Percentiles rank a stretch among this genome's conserved stretches.
phyloP scores from a whole-genome alignment of 2,888 invertebrate species.

The Drosophila mettleri region DNA sequence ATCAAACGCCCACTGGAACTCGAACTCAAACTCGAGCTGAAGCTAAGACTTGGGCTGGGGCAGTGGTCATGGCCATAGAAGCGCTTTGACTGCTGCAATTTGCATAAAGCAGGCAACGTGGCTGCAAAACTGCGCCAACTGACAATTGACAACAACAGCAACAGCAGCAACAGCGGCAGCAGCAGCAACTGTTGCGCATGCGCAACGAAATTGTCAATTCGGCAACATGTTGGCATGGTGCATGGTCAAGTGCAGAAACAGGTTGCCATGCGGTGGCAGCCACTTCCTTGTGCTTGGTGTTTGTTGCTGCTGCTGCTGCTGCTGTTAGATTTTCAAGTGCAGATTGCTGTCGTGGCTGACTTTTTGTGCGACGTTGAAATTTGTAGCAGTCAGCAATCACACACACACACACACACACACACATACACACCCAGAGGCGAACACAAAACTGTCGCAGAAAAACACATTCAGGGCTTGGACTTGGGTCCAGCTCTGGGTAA shows the following conservation, averaged over 20 bases:
- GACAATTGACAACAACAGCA: conserved; percentile 77
- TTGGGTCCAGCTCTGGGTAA: conserved; percentile 50
- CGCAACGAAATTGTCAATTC: conserved; percentile 77
- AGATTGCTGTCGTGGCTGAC: conserved; percentile 69
- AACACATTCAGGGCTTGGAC: conserved; percentile 23
- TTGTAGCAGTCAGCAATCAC: conserved; percentile 76
- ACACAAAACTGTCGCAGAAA: conserved; percentile 52
- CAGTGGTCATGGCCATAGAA: conserved; percentile 47
- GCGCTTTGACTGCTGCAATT: conserved; percentile 64
- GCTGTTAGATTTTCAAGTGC: conserved; percentile 66
- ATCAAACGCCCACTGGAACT: conserved; percentile 81
- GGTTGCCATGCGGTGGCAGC: conserved; percentile 67
- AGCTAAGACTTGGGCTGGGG: conserved; percentile 14
- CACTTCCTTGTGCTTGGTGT: conserved; percentile 64
- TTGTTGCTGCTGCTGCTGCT: conserved; percentile 58
- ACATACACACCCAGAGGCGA: conserved; percentile 26
- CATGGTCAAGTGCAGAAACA: conserved; percentile 82
- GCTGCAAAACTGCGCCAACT: conserved; percentile 49
- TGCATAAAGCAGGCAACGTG: conserved; percentile 72
- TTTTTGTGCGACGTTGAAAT: conserved; percentile 72
- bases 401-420: conserved; percentile 41
- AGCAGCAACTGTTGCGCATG: conserved; percentile 54
- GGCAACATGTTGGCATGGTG: conserved; percentile 79
- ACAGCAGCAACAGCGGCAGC: conserved; percentile 18
- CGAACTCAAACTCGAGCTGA: conserved; percentile 27